phyloP scores from a whole-genome alignment of 2,113 vertebrate species.

The Lasiurus borealis region DNA sequence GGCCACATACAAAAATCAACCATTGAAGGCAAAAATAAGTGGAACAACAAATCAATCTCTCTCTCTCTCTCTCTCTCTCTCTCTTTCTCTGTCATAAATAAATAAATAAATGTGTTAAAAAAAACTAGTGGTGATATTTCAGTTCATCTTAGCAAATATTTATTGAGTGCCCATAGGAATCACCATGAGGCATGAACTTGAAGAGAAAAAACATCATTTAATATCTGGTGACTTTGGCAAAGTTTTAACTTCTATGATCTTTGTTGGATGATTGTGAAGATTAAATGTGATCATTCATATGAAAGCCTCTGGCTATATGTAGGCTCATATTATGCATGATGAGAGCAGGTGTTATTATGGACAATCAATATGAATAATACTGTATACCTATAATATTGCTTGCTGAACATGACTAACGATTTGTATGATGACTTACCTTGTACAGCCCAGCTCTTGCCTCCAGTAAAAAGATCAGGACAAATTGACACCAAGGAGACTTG shows the following conservation, averaged over 20 bases:
- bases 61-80: too few relatives aligned
- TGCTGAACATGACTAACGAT: background rate
- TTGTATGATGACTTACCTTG: background rate
- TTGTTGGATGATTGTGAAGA: background rate
- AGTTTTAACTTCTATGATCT: constrained; percentile 9
- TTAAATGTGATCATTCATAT: background rate
- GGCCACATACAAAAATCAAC: background rate
- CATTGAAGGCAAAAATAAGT: background rate
- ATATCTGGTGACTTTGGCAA: background rate
- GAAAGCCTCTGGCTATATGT: background rate
- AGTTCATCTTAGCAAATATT: constrained; percentile 13
- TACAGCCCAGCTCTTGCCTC: background rate
- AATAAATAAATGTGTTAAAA: background rate
- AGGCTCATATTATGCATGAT: background rate
- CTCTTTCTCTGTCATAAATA: background rate
- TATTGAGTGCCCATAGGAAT: background rate
- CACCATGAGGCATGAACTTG: background rate
- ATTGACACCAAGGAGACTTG: constrained; percentile 2
- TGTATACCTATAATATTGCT: background rate
- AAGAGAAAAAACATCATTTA: constrained; percentile 11
- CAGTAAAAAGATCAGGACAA: constrained; percentile 38
- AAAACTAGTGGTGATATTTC: background rate
- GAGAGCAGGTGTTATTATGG: background rate
- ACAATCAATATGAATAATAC: background rate
- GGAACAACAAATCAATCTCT: background rate